phyloP scores from a whole-genome alignment of 2,888 invertebrate genomes.

The Plusia festucae region DNA sequence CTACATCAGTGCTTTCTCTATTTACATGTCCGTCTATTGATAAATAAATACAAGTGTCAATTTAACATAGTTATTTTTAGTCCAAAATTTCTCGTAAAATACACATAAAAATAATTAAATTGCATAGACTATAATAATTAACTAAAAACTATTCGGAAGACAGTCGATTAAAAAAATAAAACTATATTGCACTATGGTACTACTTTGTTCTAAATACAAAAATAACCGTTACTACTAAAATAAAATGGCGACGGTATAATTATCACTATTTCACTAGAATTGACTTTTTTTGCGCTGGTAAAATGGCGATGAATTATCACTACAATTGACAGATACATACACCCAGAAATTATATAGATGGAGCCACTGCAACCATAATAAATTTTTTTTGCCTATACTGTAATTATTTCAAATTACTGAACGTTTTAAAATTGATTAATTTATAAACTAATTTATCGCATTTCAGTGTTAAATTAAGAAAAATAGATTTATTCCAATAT shows the following conservation, averaged over 20 bases:
- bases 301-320: not conserved
- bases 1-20: constrained; percentile 39
- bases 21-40: constrained; percentile 30
- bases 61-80: not conserved
- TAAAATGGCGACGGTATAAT: no score
- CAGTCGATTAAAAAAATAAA: not conserved
- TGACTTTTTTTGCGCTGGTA: no score
- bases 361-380: no score
- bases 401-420: no score
- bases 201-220: not conserved
- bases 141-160: constrained; percentile 6
- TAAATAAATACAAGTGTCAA: not conserved
- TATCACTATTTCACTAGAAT: no score
- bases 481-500: no score
- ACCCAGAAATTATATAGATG: no score
- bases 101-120: not conserved
- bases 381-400: no score
- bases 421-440: no score
- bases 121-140: not conserved
- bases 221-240: not conserved
- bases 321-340: not conserved
- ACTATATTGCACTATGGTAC: constrained; percentile 7
- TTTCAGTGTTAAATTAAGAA: no score
- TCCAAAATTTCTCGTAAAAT: no score
- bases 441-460: no score